Percentiles rank a stretch among this genome's conserved stretches.
These are phyloP conservation scores for Nebria brevicollis DNA, from an alignment of 2,888 invertebrate genomes.

Conservation along the genomic window DNA sequence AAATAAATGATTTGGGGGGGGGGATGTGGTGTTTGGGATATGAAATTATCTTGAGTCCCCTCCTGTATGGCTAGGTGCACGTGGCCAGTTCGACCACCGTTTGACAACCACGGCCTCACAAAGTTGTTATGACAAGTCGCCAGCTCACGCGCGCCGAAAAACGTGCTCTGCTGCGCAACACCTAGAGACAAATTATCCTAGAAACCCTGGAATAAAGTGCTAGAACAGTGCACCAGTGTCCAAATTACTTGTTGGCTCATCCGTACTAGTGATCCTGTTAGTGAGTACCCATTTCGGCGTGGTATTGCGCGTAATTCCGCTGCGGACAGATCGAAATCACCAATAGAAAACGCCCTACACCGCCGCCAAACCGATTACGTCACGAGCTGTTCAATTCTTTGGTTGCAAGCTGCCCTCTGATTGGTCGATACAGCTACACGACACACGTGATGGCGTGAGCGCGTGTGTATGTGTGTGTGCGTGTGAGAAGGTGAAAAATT, in stretches of 20 bases:
- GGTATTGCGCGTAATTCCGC: neutral
- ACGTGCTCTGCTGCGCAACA: neutral
- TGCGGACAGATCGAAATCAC: conserved; percentile 5
- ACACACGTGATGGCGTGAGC: conserved; percentile 30
- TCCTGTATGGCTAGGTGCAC: conserved; percentile 9
- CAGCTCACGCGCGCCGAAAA: neutral
- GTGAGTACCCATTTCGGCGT: neutral
- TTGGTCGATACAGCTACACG: conserved; percentile 37
- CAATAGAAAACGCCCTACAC: neutral
- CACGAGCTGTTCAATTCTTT: conserved; percentile 9
- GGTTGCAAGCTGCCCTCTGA: conserved; percentile 11
- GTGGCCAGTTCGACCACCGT: conserved; percentile 4
- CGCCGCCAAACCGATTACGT: neutral
- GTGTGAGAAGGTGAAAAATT: neutral
- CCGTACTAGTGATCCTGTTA: neutral
- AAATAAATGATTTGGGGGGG: too few species aligned
- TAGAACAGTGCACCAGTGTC: neutral
- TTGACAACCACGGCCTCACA: conserved; percentile 14
- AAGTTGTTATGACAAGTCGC: conserved; percentile 27
- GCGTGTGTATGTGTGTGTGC: conserved; percentile 16
- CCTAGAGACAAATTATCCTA: too few species aligned
- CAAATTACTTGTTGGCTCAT: neutral
- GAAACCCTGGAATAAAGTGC: too few species aligned
- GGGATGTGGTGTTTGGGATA: neutral
- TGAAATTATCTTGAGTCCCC: neutral